phyloP scores from a whole-genome alignment of 2,113 vertebrate genomes.

The Corythoichthys haematopterus region DNA sequence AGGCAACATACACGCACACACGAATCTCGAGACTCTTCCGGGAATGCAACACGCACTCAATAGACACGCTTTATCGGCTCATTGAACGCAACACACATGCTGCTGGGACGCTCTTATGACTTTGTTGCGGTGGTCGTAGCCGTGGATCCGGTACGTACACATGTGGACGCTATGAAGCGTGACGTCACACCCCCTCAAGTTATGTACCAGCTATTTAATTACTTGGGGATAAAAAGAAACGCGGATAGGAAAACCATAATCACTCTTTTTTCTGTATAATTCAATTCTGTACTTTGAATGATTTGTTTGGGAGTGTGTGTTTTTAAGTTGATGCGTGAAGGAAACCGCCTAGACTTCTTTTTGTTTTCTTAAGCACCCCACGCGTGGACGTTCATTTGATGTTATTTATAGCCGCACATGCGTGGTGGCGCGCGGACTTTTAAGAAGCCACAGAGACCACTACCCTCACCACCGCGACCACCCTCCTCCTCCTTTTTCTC shows the following conservation, averaged over 20 bases:
- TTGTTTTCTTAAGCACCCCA: slow-evolving; percentile 19
- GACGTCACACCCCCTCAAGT: background rate
- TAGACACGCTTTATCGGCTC: background rate
- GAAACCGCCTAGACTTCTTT: slow-evolving; percentile 32
- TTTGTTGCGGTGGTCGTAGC: background rate
- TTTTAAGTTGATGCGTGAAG: slow-evolving; percentile 30
- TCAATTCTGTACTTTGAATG: background rate
- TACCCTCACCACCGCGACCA: slow-evolving; percentile 1
- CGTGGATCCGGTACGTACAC: background rate
- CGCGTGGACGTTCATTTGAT: slow-evolving; percentile 55
- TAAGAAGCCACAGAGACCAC: slow-evolving; percentile 4
- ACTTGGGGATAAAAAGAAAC: background rate
- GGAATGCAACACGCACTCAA: background rate
- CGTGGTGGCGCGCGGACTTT: slow-evolving; percentile 9
- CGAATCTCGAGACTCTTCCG: too few relatives aligned
- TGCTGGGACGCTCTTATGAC: background rate
- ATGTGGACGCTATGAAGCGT: background rate
- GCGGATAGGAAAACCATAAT: background rate
- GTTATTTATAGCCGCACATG: slow-evolving; percentile 56
- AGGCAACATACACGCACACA: too few relatives aligned
- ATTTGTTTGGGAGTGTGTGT: background rate
- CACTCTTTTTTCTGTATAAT: background rate
- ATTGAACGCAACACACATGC: background rate
- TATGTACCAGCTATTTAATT: background rate
- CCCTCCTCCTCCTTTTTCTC: slow-evolving; percentile 4